Percentiles rank a stretch among this genome's conserved stretches.
Conservation (phyloP, 2,113 vertebrate species). For the Oryzias javanicus region DNA sequence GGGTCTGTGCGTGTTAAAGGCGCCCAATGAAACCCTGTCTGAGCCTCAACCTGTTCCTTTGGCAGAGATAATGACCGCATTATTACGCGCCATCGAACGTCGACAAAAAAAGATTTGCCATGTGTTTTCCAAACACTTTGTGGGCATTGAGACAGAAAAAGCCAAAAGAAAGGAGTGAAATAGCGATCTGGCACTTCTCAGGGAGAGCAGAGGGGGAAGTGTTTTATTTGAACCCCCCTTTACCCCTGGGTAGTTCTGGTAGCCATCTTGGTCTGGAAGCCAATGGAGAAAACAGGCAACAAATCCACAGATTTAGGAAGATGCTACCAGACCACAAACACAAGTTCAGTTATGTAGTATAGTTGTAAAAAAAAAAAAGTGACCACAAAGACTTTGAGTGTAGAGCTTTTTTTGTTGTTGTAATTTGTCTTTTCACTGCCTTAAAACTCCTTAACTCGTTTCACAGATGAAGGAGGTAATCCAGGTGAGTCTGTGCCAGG, state of each 20-base stretch:
- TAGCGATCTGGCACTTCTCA: constrained; percentile 81
- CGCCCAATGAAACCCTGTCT: constrained; percentile 89
- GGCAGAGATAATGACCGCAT: constrained; percentile 93
- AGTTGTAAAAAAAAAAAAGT: not conserved
- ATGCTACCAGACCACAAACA: constrained; percentile 47
- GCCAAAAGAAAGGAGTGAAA: constrained; percentile 61
- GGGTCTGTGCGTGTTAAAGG: constrained; percentile 70
- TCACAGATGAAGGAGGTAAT: constrained; percentile 23
- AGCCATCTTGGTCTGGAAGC: constrained; percentile 86
- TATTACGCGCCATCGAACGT: constrained; percentile 93
- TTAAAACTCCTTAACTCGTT: constrained; percentile 27
- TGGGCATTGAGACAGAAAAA: constrained; percentile 70
- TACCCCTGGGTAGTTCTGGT: constrained; percentile 36
- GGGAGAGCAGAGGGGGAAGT: constrained; percentile 69
- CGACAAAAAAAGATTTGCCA: constrained; percentile 90
- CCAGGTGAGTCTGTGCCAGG: constrained; percentile 60
- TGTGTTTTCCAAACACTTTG: constrained; percentile 90
- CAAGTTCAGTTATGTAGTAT: constrained; percentile 12
- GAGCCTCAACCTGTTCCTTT: constrained; percentile 97
- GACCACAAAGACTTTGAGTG: not conserved
- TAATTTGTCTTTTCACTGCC: constrained; percentile 16
- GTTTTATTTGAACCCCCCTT: constrained; percentile 58
- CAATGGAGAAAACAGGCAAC: constrained; percentile 94
- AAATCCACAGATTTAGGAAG: constrained; percentile 87
- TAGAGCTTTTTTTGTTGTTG: not conserved